Conservation (phyloP, 2,797 vertebrate genomes). For the Enteromius argenteus region DNA sequence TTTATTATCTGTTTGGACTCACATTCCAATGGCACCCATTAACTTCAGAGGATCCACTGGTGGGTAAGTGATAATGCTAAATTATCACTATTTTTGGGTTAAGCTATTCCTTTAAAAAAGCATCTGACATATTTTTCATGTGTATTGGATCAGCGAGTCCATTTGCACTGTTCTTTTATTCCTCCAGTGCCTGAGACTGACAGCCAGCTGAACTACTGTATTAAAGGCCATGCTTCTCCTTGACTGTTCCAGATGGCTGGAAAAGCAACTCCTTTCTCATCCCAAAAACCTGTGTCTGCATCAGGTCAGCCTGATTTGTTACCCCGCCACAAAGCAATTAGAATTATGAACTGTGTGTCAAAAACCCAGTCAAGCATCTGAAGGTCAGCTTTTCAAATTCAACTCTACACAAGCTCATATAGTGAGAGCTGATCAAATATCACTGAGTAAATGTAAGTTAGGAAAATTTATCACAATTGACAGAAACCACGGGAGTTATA, state of each 20-base stretch:
- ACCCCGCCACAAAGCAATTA: conserved; percentile 39
- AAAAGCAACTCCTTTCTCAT: conserved; percentile 41
- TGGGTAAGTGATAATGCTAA: not conserved
- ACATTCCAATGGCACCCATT: not conserved
- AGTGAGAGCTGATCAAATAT: conserved; percentile 38
- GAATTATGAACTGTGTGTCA: conserved; percentile 50
- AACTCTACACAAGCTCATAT: conserved; percentile 23
- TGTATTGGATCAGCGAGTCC: not conserved
- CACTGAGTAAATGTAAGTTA: not conserved
- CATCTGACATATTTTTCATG: not conserved
- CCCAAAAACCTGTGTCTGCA: conserved; percentile 24
- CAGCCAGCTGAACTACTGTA: conserved; percentile 1
- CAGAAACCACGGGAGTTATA: conserved; percentile 8
- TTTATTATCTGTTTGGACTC: not conserved
- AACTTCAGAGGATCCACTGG: not conserved
- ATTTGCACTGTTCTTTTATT: conserved; percentile 5
- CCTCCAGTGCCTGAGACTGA: conserved; percentile 6
- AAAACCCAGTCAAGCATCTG: conserved; percentile 27
- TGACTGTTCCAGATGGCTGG: conserved; percentile 46
- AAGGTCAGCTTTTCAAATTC: conserved; percentile 42
- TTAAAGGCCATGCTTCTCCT: conserved; percentile 39
- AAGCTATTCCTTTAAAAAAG: not conserved
- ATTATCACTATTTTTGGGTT: not conserved
- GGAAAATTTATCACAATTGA: conserved; percentile 6
- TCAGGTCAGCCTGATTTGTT: conserved; percentile 43